Conservation (phyloP, 2,888 invertebrate genomes). For the Pimpla rufipes region DNA sequence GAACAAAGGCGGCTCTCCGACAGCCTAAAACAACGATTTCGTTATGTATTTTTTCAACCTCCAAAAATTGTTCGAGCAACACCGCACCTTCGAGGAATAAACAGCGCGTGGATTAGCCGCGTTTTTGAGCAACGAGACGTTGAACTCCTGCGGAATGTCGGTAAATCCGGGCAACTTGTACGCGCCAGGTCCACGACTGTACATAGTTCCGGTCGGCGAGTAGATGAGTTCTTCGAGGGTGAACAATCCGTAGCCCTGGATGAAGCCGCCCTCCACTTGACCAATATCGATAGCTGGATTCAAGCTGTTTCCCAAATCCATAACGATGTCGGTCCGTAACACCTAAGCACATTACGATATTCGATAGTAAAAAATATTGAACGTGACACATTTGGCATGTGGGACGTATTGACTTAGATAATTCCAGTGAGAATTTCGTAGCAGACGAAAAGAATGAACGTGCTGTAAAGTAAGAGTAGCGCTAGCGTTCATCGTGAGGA, state of each 20-base stretch:
- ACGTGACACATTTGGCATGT: not conserved
- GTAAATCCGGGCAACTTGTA: constrained; percentile 98
- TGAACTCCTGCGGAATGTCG: constrained; percentile 96
- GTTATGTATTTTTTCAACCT: not conserved
- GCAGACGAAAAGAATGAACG: too few relatives aligned
- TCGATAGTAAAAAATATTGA: too few relatives aligned
- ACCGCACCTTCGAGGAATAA: constrained; percentile 95
- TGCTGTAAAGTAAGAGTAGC: too few relatives aligned
- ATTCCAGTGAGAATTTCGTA: too few relatives aligned
- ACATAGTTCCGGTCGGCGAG: constrained; percentile 93
- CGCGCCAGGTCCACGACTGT: constrained; percentile 95
- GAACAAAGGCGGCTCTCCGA: constrained; percentile 98
- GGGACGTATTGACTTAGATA: too few relatives aligned
- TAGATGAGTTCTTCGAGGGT: constrained; percentile 96
- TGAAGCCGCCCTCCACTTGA: constrained; percentile 97
- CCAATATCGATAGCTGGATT: constrained; percentile 99
- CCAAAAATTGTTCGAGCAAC: not conserved
- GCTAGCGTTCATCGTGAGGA: too few relatives aligned
- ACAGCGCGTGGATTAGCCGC: constrained; percentile 96
- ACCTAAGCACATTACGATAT: constrained; percentile 86
- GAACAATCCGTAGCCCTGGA: constrained; percentile 97
- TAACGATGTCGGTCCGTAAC: constrained; percentile 95
- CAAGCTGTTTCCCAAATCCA: constrained; percentile 97
- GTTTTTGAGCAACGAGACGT: constrained; percentile 96
- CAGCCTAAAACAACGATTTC: constrained; percentile 88